Evolutionary conservation across 2,888 invertebrate species (phyloP), one percentile per base, ranked within the genome.

Genomic region (Parnassius mnemosyne): DNA sequence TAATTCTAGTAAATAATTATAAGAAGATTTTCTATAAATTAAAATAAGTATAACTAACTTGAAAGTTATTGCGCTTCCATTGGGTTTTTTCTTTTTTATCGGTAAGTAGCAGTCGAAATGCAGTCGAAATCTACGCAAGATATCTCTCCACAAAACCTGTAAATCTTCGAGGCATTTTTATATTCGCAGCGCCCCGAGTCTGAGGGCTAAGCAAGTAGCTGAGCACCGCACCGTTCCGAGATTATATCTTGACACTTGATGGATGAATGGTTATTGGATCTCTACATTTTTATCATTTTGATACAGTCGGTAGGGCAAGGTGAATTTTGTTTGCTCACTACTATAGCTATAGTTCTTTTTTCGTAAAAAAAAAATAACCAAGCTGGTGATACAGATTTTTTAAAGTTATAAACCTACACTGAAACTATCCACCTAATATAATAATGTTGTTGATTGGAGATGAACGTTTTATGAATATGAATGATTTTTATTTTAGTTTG

Each of bases 261-360:
- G 94, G 94, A 94, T 94, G 94, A 94, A 94, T 94, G 94, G 94
- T 94, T 94, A 94, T 94, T 94, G 94, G 94, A 93, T 93, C 93
- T 93, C 92, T 92, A 92, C 92, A 92, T 93, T 93, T 93, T 92
- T 92, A 92, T 92, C 92, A 90, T 92, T 91, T 92, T 91, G 89
- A 89, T 90, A 89, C 89, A 91, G 89, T 85, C 75, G 80, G 74
- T 75, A 73, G 81, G 81, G 81, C 80, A 83, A 86, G 87, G 87
- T 87, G 82, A 76, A 76, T 64, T 65, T 57, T 70, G 65, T 68
- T 70, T 68, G 66, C 66, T 68, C 77, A 60, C 79, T 69, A 74
- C 76, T 72, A 79, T 79, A 78, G 75, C 70, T 78, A 79, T 79
- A 53, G 57, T 57, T 57, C 58, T 49, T 34, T 16, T 52, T 16